These are phyloP conservation scores for Pteruthius melanotis DNA, from an alignment of 2,113 vertebrate genomes.

Conservation along the genomic window DNA sequence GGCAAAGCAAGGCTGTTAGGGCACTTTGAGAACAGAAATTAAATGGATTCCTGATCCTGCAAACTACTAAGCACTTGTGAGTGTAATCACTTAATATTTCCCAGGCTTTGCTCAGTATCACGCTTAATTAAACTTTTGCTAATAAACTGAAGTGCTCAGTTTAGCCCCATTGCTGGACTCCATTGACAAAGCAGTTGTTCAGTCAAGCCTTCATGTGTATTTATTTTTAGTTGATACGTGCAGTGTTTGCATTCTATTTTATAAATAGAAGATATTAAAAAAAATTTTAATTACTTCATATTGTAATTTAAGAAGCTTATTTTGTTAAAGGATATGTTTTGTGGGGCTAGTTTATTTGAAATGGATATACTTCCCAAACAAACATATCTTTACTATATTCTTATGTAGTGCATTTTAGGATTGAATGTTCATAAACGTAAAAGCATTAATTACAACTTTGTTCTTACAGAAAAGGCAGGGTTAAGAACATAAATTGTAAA, in stretches of 20 bases:
- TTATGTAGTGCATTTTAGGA: not conserved
- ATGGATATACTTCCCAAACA: not conserved
- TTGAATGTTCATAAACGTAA: not conserved
- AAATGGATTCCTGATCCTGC: not conserved
- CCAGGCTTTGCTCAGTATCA: not conserved
- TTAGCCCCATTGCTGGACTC: not conserved
- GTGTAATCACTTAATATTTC: not conserved
- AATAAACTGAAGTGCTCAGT: not conserved
- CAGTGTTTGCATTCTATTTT: not conserved
- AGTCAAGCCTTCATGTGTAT: not conserved
- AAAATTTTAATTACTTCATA: not conserved
- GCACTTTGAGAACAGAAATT: not conserved
- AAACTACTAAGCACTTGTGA: not conserved
- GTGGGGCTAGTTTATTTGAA: not conserved
- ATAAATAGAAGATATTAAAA: not conserved
- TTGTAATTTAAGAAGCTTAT: not conserved
- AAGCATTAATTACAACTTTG: not conserved
- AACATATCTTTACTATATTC: not conserved
- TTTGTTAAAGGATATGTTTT: not conserved
- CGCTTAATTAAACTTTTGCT: not conserved
- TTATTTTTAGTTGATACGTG: not conserved
- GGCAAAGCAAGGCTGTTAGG: not conserved
- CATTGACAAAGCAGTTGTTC: not conserved
- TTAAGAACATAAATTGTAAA: not conserved
- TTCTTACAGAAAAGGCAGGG: not conserved